Evolutionary conservation across 2,797 vertebrate species (phyloP).

Genomic region (Karalla daura): DNA sequence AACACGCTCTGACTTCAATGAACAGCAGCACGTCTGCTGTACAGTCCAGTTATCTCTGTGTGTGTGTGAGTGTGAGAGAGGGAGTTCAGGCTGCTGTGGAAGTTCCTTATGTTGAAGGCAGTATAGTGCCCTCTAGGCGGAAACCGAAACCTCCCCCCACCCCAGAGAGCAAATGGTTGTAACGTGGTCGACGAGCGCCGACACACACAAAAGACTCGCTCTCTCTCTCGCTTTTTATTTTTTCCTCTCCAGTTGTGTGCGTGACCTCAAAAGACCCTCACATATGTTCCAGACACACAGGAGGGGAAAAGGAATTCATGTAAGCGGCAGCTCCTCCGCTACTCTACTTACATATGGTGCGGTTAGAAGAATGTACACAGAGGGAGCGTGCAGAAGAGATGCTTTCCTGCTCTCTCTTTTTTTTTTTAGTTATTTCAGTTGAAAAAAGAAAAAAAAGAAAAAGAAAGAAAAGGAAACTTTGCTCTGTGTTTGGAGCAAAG

Average conservation of each 20-base stretch:
- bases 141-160: constrained; percentile 56
- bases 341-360: constrained; percentile 17
- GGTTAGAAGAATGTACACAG: constrained; percentile 21
- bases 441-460: no score
- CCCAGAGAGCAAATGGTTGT: constrained; percentile 52
- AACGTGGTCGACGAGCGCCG: constrained; percentile 1
- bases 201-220: constrained; percentile 31
- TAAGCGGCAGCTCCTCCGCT: constrained; percentile 18
- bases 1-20: constrained; percentile 29
- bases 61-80: not conserved
- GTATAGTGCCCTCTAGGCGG: constrained; percentile 77
- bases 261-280: constrained; percentile 69
- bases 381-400: not conserved
- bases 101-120: constrained; percentile 51
- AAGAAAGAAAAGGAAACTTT: no score
- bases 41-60: constrained; percentile 27
- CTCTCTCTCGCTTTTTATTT: constrained; percentile 20
- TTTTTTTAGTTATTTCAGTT: not conserved
- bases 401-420: not conserved
- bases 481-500: constrained; percentile 15
- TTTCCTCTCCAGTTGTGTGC: constrained; percentile 21
- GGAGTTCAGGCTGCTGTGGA: constrained; percentile 37
- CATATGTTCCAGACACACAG: constrained; percentile 41
- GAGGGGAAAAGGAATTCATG: constrained; percentile 31
- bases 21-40: constrained; percentile 17